A percentile compares a stretch with the other conserved stretches of the same genome.
Evolutionary conservation across 2,888 invertebrate species (phyloP).

Genomic region (Orthosia incerta): DNA sequence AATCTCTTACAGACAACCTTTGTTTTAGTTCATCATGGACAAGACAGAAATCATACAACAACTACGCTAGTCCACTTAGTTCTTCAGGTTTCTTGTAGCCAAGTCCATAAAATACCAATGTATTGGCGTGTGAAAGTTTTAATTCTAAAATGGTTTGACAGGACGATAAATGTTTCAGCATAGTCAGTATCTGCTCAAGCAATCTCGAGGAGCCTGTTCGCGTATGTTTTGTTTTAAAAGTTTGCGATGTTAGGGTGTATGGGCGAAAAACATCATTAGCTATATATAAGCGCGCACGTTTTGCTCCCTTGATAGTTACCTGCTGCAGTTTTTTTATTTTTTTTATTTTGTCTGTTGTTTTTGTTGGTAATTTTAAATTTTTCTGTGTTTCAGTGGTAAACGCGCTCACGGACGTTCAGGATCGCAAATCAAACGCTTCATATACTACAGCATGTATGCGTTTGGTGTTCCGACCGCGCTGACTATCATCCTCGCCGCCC

Average conservation of each 20-base stretch:
- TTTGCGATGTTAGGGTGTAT: no score
- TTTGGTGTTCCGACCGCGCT: constrained; percentile 81
- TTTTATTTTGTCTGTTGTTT: no score
- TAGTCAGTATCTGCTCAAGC: not conserved
- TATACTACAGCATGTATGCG: constrained; percentile 82
- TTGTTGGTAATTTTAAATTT: not conserved
- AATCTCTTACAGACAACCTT: no score
- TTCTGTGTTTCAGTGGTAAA: constrained; percentile 80
- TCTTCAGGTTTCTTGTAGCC: not conserved
- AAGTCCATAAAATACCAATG: not conserved
- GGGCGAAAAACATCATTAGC: not conserved
- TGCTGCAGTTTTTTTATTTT: no score
- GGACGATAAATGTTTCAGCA: not conserved
- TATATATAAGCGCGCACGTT: not conserved
- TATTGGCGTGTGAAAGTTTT: not conserved
- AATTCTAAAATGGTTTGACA: not conserved
- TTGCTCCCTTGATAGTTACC: not conserved
- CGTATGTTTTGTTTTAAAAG: no score
- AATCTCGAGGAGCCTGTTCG: no score
- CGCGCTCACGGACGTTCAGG: constrained; percentile 76
- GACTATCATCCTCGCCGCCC: constrained; percentile 75
- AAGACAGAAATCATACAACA: not conserved
- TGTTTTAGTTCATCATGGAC: no score
- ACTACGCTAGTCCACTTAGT: not conserved
- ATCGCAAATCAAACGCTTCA: constrained; percentile 77